These are phyloP conservation scores for Gallinago jamesoni DNA, from an alignment of 2,113 vertebrate species.

Conservation along the genomic window DNA sequence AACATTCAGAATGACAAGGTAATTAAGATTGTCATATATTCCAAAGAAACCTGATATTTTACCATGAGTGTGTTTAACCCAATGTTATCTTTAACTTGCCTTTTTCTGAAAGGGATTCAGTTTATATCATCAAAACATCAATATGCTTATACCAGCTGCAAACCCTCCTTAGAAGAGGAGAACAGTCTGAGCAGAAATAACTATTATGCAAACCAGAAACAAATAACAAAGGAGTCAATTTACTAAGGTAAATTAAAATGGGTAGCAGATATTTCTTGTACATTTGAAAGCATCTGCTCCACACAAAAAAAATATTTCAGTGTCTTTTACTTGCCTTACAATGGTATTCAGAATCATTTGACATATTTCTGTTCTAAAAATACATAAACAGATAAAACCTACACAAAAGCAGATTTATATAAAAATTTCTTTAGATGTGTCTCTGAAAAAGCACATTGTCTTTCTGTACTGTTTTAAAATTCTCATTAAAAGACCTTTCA, in stretches of 20 bases:
- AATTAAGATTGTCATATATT: neutral
- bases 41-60: constrained; percentile 26
- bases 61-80: neutral
- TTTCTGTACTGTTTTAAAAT: neutral
- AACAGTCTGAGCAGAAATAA: constrained; percentile 36
- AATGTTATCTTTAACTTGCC: constrained; percentile 29
- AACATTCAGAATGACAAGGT: neutral
- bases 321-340: constrained; percentile 32
- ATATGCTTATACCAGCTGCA: constrained; percentile 6
- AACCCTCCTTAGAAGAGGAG: constrained; percentile 16
- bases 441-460: neutral
- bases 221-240: constrained; percentile 68
- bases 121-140: constrained; percentile 51
- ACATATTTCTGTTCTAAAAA: constrained; percentile 1
- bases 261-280: constrained; percentile 50
- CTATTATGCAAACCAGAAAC: constrained; percentile 67
- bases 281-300: constrained; percentile 60
- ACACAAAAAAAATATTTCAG: constrained; percentile 56
- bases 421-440: neutral
- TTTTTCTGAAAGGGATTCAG: constrained; percentile 62
- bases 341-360: neutral
- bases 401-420: neutral
- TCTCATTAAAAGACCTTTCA: neutral
- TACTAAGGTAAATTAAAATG: constrained; percentile 72
- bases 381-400: neutral